phyloP scores from a whole-genome alignment of 2,797 vertebrate genomes.

The Cirrhinus molitorella region DNA sequence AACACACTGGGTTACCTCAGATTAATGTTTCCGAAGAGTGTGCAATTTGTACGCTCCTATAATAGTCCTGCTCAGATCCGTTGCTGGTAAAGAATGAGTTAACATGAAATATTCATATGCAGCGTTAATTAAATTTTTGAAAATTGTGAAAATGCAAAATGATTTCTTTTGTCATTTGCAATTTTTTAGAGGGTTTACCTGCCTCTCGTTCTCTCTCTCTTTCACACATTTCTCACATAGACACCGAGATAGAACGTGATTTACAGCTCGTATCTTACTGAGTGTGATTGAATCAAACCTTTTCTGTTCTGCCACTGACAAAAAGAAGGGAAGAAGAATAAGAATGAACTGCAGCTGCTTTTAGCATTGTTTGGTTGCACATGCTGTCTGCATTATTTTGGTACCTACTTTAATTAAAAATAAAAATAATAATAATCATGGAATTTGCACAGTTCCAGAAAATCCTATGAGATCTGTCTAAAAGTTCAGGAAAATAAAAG shows the following conservation, averaged over 20 bases:
- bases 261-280: neutral
- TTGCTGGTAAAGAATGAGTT: neutral
- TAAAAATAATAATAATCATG: too few species aligned
- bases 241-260: neutral
- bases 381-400: neutral
- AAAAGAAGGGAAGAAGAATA: neutral
- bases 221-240: neutral
- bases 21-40: slow-evolving; percentile 1
- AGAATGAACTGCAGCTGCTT: neutral
- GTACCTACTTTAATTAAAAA: neutral
- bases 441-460: neutral
- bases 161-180: neutral
- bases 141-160: slow-evolving; percentile 9
- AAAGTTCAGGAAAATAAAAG: neutral
- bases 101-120: slow-evolving; percentile 20
- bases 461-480: neutral
- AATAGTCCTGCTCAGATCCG: slow-evolving; percentile 13
- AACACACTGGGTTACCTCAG: neutral
- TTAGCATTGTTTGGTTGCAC: neutral
- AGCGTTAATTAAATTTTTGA: neutral
- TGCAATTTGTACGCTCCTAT: neutral
- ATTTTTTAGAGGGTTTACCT: slow-evolving; percentile 6
- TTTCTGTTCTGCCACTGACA: neutral
- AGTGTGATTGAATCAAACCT: neutral
- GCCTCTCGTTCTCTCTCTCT: neutral